Evolutionary conservation across 2,113 vertebrate species (phyloP).

Genomic region (Pandion haliaetus): DNA sequence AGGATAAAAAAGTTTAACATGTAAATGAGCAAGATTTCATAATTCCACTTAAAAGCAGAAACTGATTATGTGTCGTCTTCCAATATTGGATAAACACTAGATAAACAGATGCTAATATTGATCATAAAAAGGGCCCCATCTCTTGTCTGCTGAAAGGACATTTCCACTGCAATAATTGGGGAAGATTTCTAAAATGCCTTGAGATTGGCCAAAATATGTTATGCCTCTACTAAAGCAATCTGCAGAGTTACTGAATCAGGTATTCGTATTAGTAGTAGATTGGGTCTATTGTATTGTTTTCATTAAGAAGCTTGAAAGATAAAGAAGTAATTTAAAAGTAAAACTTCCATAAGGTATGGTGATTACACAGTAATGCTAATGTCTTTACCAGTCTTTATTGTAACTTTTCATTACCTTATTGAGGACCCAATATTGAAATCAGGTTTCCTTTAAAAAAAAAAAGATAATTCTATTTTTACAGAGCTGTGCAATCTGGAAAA

Average conservation of each 20-base stretch:
- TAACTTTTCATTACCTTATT: neutral
- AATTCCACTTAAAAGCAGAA: neutral
- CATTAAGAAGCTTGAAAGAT: neutral
- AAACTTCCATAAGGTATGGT: neutral
- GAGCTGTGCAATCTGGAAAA: neutral
- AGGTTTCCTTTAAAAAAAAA: neutral
- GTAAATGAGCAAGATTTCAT: neutral
- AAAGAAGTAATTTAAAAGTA: neutral
- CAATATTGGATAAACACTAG: neutral
- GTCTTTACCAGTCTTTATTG: neutral
- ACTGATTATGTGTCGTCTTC: accelerated
- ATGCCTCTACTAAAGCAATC: neutral
- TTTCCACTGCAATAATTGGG: neutral
- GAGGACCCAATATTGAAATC: neutral
- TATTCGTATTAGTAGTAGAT: neutral
- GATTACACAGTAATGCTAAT: neutral
- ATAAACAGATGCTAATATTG: neutral
- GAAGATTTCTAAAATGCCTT: neutral
- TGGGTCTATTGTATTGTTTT: neutral
- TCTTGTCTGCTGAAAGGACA: neutral
- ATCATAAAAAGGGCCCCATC: neutral
- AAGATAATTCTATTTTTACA: neutral
- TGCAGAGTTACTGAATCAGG: neutral
- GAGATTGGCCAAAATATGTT: neutral
- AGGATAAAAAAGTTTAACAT: neutral